Conservation (phyloP, 1,140 invertebrate genomes). For the Lepidurus couesii region DNA sequence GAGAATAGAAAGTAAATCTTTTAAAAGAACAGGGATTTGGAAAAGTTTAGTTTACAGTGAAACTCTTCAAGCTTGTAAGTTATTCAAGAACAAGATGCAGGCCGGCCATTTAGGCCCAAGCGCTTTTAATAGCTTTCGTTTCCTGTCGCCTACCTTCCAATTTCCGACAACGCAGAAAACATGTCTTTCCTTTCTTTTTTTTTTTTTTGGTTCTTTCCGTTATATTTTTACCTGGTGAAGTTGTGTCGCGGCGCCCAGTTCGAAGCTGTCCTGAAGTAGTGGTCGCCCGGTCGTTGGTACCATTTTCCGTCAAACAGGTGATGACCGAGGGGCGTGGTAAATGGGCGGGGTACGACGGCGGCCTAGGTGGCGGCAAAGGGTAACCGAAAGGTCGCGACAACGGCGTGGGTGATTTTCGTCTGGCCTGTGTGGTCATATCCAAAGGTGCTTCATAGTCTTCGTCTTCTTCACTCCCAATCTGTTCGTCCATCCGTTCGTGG, state of each 20-base stretch:
- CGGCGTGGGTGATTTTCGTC: slow-evolving; percentile 24
- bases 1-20: no score
- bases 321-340: slow-evolving; percentile 31
- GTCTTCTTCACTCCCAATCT: slow-evolving; percentile 19
- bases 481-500: not conserved
- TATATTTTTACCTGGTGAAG: not conserved
- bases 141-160: not conserved
- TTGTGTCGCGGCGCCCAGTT: slow-evolving; percentile 20
- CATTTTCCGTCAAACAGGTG: slow-evolving; percentile 25
- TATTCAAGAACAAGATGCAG: not conserved
- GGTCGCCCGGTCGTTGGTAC: not conserved
- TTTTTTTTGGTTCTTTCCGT: not conserved
- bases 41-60: not conserved
- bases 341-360: slow-evolving; percentile 7
- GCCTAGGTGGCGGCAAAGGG: not conserved
- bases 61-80: not conserved
- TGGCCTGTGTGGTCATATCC: slow-evolving; percentile 35
- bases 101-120: not conserved
- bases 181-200: no score
- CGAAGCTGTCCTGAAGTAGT: not conserved
- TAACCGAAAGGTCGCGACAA: not conserved
- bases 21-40: no score
- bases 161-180: not conserved
- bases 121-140: not conserved
- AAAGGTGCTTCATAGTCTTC: slow-evolving; percentile 30